These are phyloP conservation scores for Gnathonemus longibarbis DNA, from an alignment of 2,113 vertebrate genomes.

Conservation along the genomic window DNA sequence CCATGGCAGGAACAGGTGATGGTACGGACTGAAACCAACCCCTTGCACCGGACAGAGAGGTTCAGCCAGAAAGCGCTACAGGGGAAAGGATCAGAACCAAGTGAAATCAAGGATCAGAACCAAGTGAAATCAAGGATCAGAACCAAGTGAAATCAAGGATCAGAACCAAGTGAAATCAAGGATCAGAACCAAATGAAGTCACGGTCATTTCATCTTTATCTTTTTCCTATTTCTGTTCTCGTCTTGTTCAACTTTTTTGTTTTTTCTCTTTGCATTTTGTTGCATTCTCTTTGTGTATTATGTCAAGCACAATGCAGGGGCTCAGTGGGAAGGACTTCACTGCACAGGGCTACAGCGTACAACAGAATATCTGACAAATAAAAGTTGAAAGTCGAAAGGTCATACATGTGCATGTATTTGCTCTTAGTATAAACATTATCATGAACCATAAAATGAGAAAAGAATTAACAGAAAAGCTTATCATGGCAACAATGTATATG, in stretches of 20 bases:
- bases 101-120: too few species aligned
- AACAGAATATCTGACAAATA: not conserved
- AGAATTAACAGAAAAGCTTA: not conserved
- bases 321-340: not conserved
- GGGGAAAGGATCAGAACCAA: not conserved
- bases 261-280: not conserved
- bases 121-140: too few species aligned
- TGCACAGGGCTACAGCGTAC: not conserved
- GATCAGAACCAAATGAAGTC: too few species aligned
- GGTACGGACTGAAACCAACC: not conserved
- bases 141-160: too few species aligned
- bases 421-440: not conserved
- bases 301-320: not conserved
- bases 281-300: not conserved
- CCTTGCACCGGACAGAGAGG: not conserved
- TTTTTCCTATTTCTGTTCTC: not conserved
- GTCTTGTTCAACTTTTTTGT: not conserved
- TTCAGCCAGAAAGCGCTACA: slow-evolving; percentile 33
- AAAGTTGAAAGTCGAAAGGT: not conserved
- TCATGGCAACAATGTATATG: not conserved
- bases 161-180: too few species aligned
- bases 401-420: not conserved
- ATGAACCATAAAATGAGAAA: not conserved
- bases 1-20: not conserved
- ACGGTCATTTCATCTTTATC: not conserved